Percentiles rank a stretch among this genome's conserved stretches.
Conservation (phyloP, 2,797 vertebrate species). For the Lagothrix lagotricha region DNA sequence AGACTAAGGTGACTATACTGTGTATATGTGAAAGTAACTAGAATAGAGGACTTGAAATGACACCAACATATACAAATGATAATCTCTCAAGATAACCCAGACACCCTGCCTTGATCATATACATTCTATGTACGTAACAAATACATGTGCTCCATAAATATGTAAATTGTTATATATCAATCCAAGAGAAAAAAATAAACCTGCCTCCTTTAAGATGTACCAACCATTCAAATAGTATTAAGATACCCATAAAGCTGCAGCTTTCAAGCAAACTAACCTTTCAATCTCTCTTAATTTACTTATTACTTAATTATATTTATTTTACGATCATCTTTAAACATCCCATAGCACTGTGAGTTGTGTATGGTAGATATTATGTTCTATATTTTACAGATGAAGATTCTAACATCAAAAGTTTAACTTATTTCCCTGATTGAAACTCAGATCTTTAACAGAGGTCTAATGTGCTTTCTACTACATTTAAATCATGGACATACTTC, state of each 20-base stretch:
- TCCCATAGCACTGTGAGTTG: neutral
- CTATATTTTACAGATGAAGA: neutral
- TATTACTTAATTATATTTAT: neutral
- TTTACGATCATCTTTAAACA: neutral
- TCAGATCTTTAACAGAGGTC: neutral
- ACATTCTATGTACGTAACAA: neutral
- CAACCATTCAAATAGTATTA: neutral
- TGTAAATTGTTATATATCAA: neutral
- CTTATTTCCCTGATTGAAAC: neutral
- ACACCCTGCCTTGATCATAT: neutral
- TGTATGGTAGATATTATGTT: neutral
- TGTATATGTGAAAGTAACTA: neutral
- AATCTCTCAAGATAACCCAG: neutral
- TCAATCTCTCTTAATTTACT: neutral
- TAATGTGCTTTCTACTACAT: neutral
- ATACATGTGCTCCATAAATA: neutral
- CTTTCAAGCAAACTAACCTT: neutral
- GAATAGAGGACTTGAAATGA: neutral
- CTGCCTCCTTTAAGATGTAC: neutral
- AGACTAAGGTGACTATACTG: neutral
- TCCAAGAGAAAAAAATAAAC: neutral
- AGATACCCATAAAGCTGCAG: neutral
- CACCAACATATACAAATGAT: neutral
- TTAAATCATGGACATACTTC: neutral
- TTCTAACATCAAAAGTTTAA: neutral